Base-by-base conservation (phyloP, 1,140 invertebrate genomes). In the Halesus radiatus region DNA sequence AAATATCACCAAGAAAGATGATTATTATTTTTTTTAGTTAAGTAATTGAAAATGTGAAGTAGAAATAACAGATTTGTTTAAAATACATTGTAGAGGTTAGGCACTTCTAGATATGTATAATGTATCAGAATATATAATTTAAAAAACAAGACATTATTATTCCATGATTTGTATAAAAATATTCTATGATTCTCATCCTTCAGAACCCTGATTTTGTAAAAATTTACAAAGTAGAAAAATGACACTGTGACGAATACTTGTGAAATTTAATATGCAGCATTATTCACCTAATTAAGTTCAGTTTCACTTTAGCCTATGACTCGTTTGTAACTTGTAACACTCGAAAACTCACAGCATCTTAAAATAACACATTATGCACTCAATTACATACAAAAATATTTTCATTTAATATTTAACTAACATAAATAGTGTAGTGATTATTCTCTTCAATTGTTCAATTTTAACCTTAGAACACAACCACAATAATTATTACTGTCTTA, bases 201-300 rank as follows among this genome's bases (percentile, higher is more conserved):
- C 3, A 18, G 54, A 56, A 56, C 20, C 56, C 18, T 20, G 56
- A 10, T 60, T 60, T 22, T 60, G 23, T 60, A 60, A 60, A 60
- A 60, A 13, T 18, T 60, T 60, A 60, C 6, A 60, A 60, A 60
- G 56, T 60, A 60, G 56, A 60, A 60, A 60, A 60, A 60, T 20
- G n/a, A 60, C 56, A 62, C 8, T 62, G 18, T 60, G 16, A 60
- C 18, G 22, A 76, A 76, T 62, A 62, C 29, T 76, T 62, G 45
- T 64, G 56, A 62, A 22, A 60, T 37, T 37, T 56, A 76, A 76
- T 64, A 78, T 78, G 64, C 45, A 78, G 66, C 22, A 66, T 78
- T 64, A 66, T n/a, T 13, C 37, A 45, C 37, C 37, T 45, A 45
- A 45, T 45, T 45, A 45, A 45, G 37, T 45, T 45, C 10, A 45